Conservation (phyloP, 2,113 vertebrate genomes). For the Cryptomyrus ogoouensis region DNA sequence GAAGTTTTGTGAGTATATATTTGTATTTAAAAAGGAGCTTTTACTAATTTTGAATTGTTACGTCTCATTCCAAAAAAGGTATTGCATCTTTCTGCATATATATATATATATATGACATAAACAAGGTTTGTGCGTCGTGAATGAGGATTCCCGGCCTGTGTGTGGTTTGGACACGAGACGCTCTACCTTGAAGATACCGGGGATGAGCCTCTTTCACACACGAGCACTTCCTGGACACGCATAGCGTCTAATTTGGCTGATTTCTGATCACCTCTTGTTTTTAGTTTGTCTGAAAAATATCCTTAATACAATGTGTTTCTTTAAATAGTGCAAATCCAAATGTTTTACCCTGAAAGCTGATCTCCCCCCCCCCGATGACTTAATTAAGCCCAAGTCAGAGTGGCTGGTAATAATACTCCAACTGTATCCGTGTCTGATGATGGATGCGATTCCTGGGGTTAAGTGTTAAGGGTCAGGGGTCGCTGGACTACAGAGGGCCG, state of each 20-base stretch:
- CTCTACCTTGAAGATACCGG: neutral
- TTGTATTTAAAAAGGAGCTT: conserved; percentile 85
- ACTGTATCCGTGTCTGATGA: neutral
- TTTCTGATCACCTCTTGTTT: neutral
- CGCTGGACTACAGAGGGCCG: neutral
- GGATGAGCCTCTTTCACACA: neutral
- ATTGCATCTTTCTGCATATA: conserved; percentile 19
- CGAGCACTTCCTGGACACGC: neutral
- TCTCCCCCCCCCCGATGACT: neutral
- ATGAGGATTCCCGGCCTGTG: neutral
- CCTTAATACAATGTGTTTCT: neutral
- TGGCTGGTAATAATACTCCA: neutral
- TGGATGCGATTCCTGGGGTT: neutral
- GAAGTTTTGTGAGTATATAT: conserved; percentile 92
- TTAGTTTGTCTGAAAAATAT: neutral
- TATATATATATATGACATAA: neutral
- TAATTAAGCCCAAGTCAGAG: neutral
- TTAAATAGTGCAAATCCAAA: neutral
- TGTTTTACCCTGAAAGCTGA: neutral
- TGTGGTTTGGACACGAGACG: neutral
- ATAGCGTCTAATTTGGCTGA: neutral
- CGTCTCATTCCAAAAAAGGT: conserved; percentile 4
- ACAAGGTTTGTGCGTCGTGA: neutral
- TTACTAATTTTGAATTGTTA: conserved; percentile 14
- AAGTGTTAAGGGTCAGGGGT: neutral